Percentiles rank a stretch among this genome's conserved stretches.
These are phyloP conservation scores for Nymphalis polychloros DNA, from an alignment of 2,888 invertebrate species.

Conservation along the genomic window DNA sequence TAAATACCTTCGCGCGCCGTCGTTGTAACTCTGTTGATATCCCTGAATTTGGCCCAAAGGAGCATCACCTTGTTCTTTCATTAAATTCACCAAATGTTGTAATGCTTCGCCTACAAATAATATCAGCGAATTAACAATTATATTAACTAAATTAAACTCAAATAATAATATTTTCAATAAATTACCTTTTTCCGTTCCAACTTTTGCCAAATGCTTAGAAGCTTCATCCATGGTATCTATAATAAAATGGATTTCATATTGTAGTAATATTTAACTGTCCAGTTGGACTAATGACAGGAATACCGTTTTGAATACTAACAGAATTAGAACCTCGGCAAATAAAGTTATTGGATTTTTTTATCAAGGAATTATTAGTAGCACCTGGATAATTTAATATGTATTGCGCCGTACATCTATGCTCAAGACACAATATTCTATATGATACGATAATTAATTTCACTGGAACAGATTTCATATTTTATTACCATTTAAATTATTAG, in stretches of 20 bases:
- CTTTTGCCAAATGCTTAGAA: conserved; percentile 58
- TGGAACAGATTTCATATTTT: not conserved
- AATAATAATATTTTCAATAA: conserved; percentile 1
- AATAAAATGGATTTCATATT: conserved; percentile 9
- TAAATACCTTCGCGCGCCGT: conserved; percentile 57
- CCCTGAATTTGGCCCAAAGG: conserved; percentile 58
- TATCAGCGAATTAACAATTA: not conserved
- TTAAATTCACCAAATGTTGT: conserved; percentile 52
- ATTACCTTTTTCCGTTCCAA: conserved; percentile 58
- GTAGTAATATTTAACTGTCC: too few relatives aligned
- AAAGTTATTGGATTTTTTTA: too few relatives aligned
- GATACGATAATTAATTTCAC: too few relatives aligned
- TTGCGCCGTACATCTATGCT: too few relatives aligned
- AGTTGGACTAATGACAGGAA: too few relatives aligned
- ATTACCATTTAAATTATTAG: conserved; percentile 49
- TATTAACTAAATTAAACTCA: not conserved
- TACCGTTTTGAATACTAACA: too few relatives aligned
- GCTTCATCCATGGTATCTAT: conserved; percentile 56
- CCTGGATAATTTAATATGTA: too few relatives aligned
- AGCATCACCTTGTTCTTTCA: conserved; percentile 57
- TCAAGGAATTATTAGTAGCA: too few relatives aligned
- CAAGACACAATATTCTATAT: too few relatives aligned
- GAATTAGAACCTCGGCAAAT: too few relatives aligned
- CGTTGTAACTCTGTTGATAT: conserved; percentile 55
- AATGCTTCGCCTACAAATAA: conserved; percentile 53